Percentiles rank a stretch among this genome's conserved stretches.
phyloP scores from a whole-genome alignment of 2,797 vertebrate species.

The Sternarchorhynchus goeldii region DNA sequence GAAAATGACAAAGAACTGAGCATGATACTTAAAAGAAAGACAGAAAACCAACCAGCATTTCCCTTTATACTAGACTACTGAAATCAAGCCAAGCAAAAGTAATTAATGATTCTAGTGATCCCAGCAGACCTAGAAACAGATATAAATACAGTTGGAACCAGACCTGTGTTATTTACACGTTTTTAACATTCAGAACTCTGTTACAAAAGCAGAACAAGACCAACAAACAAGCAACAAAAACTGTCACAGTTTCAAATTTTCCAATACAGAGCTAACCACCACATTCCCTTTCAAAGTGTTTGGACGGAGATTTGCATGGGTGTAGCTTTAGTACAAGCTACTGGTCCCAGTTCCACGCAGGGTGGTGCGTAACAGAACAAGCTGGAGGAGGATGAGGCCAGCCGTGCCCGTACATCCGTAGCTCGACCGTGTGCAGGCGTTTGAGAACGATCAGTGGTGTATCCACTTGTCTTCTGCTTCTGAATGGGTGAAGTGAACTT shows the following conservation, averaged over 20 bases:
- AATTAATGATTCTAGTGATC: not conserved
- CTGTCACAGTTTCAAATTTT: slow-evolving; percentile 3
- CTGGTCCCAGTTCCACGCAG: not conserved
- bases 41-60: slow-evolving; percentile 6
- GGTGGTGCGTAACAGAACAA: not conserved
- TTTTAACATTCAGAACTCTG: not conserved
- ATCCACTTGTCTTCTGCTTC: no score
- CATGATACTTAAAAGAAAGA: not conserved
- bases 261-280: not conserved
- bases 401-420: not conserved
- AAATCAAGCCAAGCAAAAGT: slow-evolving; percentile 12
- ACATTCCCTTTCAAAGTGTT: not conserved
- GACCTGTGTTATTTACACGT: not conserved
- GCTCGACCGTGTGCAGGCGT: not conserved
- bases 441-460: not conserved
- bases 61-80: not conserved
- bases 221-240: not conserved
- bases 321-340: not conserved
- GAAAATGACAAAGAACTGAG: no score
- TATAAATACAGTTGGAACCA: not conserved
- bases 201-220: no score
- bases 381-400: not conserved
- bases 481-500: no score
- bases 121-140: slow-evolving; percentile 5
- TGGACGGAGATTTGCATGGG: not conserved